Conservation (phyloP, 2,888 invertebrate genomes). For the Acleris literana region DNA sequence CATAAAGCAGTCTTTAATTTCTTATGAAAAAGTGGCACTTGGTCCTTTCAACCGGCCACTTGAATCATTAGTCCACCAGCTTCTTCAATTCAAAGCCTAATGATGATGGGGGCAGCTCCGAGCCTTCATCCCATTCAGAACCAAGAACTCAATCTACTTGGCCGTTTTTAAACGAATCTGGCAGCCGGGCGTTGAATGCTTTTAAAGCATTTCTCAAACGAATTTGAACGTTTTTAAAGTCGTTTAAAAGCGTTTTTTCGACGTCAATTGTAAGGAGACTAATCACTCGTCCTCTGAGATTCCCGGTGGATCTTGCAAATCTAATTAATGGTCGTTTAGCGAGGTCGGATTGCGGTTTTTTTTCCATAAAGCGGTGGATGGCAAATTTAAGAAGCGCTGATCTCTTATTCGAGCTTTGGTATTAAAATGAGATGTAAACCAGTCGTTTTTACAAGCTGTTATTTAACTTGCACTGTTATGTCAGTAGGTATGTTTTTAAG, state of each 20-base stretch:
- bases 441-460: no score
- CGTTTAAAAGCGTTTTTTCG: slow-evolving; percentile 23
- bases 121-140: no score
- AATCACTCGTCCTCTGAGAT: slow-evolving; percentile 31
- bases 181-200: no score
- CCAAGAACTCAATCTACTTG: no score
- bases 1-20: no score
- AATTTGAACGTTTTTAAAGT: slow-evolving; percentile 19
- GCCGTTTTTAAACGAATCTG: no score
- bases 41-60: slow-evolving; percentile 4
- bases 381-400: slow-evolving; percentile 1
- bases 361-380: slow-evolving; percentile 1
- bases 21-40: neutral
- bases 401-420: neutral
- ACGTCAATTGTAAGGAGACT: slow-evolving; percentile 17
- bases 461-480: no score
- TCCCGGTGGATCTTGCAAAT: slow-evolving; percentile 27
- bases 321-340: slow-evolving; percentile 31
- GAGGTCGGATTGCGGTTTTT: slow-evolving; percentile 13
- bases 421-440: neutral
- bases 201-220: slow-evolving; percentile 7
- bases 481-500: no score
- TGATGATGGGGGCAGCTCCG: slow-evolving; percentile 6
- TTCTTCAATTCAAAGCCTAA: slow-evolving; percentile 24
- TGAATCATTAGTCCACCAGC: slow-evolving; percentile 4